phyloP scores from a whole-genome alignment of 1,140 invertebrate genomes.

The Pararge aegeria region DNA sequence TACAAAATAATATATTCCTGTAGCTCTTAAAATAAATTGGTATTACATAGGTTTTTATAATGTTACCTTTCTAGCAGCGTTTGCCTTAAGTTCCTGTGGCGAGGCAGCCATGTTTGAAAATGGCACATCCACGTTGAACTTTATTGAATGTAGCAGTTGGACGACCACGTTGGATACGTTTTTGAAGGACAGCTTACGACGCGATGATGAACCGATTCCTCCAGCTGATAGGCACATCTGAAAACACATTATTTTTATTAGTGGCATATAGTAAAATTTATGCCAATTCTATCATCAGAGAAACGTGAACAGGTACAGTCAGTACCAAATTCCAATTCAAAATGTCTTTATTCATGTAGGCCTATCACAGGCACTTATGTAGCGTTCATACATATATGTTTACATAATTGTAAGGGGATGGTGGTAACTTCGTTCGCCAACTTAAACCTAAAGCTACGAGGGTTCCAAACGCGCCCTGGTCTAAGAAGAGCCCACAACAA shows the following conservation, averaged over 20 bases:
- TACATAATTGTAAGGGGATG: no score
- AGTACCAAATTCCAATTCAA: no score
- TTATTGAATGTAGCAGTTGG: slow-evolving; percentile 93
- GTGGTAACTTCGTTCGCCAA: no score
- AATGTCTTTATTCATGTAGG: no score
- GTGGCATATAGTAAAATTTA: no score
- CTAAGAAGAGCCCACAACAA: no score
- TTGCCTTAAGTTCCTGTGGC: slow-evolving; percentile 81
- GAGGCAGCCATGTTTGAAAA: slow-evolving; percentile 93
- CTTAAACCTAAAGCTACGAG: not conserved
- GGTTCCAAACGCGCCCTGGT: no score
- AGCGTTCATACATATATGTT: no score
- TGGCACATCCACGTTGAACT: slow-evolving; percentile 95
- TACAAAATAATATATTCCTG: slow-evolving; percentile 2
- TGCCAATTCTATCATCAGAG: no score
- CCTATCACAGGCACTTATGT: no score
- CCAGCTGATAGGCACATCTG: slow-evolving; percentile 82
- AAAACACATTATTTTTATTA: slow-evolving; percentile 30
- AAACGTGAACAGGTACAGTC: not conserved
- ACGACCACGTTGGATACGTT: slow-evolving; percentile 95
- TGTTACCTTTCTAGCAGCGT: slow-evolving; percentile 83
- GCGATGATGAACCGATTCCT: slow-evolving; percentile 82
- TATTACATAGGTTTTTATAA: not conserved
- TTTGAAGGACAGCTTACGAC: slow-evolving; percentile 93
- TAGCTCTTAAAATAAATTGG: not conserved